These are phyloP conservation scores for Drosophila mayaguana DNA, from an alignment of 2,888 invertebrate species.

Conservation along the genomic window DNA sequence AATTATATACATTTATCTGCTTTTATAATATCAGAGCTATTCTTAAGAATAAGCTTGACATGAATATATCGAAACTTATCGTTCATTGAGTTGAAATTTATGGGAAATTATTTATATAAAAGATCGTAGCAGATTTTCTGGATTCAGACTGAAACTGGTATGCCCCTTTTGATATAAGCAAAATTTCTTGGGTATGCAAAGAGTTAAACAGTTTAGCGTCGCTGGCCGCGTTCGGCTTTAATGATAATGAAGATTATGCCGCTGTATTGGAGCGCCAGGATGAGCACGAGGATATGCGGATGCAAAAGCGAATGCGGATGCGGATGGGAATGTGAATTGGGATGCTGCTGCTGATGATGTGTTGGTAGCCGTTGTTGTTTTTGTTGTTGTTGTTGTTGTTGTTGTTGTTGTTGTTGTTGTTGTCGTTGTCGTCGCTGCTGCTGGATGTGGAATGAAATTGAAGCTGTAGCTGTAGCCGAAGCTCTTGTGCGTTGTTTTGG, in stretches of 20 bases:
- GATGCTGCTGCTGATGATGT: conserved; percentile 53
- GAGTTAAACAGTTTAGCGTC: conserved; percentile 69
- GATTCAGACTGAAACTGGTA: not conserved
- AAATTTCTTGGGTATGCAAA: conserved; percentile 28
- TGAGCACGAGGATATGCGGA: conserved; percentile 21
- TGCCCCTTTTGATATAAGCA: not conserved
- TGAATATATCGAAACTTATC: no score
- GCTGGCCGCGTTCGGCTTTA: conserved; percentile 66
- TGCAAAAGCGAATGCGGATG: conserved; percentile 26
- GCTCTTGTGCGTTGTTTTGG: conserved; percentile 47
- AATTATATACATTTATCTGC: not conserved
- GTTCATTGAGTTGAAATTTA: not conserved
- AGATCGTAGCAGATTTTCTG: not conserved
- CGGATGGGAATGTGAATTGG: not conserved
- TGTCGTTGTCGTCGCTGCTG: conserved; percentile 16
- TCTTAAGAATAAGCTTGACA: not conserved
- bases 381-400: conserved; percentile 27
- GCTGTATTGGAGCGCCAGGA: conserved; percentile 40
- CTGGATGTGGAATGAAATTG: conserved; percentile 66
- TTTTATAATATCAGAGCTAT: not conserved
- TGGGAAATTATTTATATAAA: not conserved
- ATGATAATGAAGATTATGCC: conserved; percentile 78
- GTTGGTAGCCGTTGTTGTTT: conserved; percentile 43
- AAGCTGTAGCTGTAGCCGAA: conserved; percentile 35
- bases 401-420: conserved; percentile 27